phyloP scores from a whole-genome alignment of 2,888 invertebrate species.

The Eutolmus rufibarbis region DNA sequence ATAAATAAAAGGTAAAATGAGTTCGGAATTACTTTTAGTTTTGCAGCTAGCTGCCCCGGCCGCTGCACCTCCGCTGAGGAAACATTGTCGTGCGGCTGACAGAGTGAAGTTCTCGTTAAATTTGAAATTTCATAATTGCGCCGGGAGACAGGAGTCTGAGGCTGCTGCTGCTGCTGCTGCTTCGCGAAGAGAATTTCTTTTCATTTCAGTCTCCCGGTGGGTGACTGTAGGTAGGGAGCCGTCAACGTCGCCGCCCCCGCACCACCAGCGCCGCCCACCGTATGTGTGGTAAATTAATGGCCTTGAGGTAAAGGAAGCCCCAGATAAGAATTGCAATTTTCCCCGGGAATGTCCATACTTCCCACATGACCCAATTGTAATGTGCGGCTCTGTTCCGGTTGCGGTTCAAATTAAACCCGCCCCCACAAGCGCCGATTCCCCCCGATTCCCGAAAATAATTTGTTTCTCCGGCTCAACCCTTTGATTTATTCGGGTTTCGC shows the following conservation, averaged over 20 bases:
- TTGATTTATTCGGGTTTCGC: neutral
- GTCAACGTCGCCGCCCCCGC: neutral
- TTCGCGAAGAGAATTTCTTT: neutral
- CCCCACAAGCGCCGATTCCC: neutral
- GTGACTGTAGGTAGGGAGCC: neutral
- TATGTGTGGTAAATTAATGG: conserved; percentile 9
- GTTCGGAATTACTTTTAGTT: conserved; percentile 29
- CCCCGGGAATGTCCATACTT: conserved; percentile 11
- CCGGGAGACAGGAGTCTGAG: neutral
- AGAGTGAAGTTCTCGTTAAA: conserved; percentile 24
- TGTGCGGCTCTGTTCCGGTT: neutral
- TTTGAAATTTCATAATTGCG: conserved; percentile 27
- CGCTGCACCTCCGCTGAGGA: neutral
- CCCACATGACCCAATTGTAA: conserved; percentile 10
- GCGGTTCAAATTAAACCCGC: neutral
- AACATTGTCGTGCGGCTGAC: conserved; percentile 2
- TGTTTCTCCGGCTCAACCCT: neutral
- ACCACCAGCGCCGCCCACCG: neutral
- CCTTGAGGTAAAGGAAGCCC: conserved; percentile 4
- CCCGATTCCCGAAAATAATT: neutral
- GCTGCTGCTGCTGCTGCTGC: neutral
- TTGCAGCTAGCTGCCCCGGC: neutral
- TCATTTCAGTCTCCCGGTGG: neutral
- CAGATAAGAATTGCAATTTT: conserved; percentile 30
- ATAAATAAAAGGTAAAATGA: conserved; percentile 27